Evolutionary conservation across 2,888 invertebrate genomes (phyloP).

Genomic region (Acrobasis suavella): DNA sequence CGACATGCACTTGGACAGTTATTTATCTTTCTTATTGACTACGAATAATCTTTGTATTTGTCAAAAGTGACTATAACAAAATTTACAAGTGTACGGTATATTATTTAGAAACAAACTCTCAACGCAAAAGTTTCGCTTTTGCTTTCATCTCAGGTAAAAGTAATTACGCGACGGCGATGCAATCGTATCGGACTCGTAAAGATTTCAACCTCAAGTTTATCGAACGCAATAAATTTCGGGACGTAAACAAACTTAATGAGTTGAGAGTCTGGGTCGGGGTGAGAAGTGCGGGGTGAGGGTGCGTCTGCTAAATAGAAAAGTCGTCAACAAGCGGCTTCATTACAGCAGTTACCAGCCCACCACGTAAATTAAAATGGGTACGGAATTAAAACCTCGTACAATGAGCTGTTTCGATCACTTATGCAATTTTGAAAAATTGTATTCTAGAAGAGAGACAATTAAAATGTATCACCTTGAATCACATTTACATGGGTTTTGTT

Average conservation of each 20-base stretch:
- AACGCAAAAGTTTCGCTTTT: background rate
- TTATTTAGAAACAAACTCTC: too few relatives aligned
- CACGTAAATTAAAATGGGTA: background rate
- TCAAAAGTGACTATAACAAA: too few relatives aligned
- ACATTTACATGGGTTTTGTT: too few relatives aligned
- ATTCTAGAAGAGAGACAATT: too few relatives aligned
- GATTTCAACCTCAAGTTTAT: slow-evolving; percentile 29
- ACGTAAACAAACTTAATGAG: slow-evolving; percentile 34
- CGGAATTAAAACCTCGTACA: background rate
- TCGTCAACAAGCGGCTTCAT: slow-evolving; percentile 36
- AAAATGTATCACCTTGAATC: too few relatives aligned
- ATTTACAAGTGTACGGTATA: too few relatives aligned
- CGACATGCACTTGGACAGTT: too few relatives aligned
- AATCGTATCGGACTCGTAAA: slow-evolving; percentile 26
- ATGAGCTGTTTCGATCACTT: background rate
- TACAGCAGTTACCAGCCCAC: slow-evolving; percentile 28
- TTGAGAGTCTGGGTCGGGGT: slow-evolving; percentile 3
- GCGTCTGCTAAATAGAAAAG: slow-evolving; percentile 37
- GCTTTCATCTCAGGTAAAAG: background rate
- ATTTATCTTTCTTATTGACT: too few relatives aligned
- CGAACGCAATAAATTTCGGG: slow-evolving; percentile 29
- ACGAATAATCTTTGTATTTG: too few relatives aligned
- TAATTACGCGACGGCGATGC: slow-evolving; percentile 8
- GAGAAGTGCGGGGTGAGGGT: slow-evolving; percentile 27
- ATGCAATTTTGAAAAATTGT: too few relatives aligned